Percentiles rank a stretch among this genome's conserved stretches.
Conservation (phyloP, 2,113 vertebrate genomes). For the Redunca redunca region DNA sequence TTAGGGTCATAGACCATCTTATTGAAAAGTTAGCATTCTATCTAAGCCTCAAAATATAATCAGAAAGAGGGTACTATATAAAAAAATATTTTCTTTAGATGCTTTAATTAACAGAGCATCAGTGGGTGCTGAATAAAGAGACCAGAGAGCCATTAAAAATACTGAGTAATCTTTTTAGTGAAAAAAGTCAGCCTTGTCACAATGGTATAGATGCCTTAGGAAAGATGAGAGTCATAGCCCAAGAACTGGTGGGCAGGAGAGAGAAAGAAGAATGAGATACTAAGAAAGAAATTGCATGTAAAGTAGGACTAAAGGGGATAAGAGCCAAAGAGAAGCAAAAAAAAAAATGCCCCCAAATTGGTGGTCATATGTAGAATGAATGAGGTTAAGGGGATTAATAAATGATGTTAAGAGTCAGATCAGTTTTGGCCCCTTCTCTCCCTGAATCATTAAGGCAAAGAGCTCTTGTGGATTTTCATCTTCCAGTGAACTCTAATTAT, state of each 20-base stretch:
- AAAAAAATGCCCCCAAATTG: neutral
- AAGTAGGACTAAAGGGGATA: neutral
- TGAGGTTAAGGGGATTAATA: neutral
- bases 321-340: neutral
- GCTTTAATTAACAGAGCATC: neutral
- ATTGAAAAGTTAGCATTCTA: neutral
- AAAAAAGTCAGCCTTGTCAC: neutral
- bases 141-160: neutral
- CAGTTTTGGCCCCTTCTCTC: neutral
- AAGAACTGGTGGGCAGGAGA: neutral
- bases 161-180: neutral
- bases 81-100: neutral
- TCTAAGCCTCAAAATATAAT: neutral
- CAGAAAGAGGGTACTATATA: neutral
- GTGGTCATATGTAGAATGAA: neutral
- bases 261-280: neutral
- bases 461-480: neutral
- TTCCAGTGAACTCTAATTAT: neutral
- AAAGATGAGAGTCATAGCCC: neutral
- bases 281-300: neutral
- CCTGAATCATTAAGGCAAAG: neutral
- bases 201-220: neutral
- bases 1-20: neutral
- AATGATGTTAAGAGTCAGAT: neutral
- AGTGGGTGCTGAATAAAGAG: neutral